These are phyloP conservation scores for Papilio xuthus DNA, from an alignment of 1,140 invertebrate genomes.

Conservation along the genomic window DNA sequence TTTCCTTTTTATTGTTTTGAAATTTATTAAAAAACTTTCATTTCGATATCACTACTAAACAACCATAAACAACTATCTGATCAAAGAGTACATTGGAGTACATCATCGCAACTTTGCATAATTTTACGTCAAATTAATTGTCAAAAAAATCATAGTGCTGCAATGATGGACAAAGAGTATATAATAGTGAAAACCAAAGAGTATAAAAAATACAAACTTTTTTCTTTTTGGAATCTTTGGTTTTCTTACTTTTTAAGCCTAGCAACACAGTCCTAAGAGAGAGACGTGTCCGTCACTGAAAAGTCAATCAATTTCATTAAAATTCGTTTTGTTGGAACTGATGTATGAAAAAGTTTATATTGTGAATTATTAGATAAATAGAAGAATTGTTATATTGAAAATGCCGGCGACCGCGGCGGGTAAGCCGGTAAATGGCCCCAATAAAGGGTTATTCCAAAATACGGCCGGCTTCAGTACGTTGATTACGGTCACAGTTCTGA, in stretches of 20 bases:
- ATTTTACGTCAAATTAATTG: not conserved
- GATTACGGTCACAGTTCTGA: constrained; percentile 94
- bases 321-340: constrained; percentile 72
- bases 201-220: too few relatives aligned
- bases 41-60: constrained; percentile 7
- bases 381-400: constrained; percentile 48
- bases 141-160: not conserved
- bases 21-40: constrained; percentile 25
- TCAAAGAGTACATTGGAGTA: too few relatives aligned
- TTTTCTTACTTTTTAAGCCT: constrained; percentile 44
- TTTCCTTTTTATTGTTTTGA: constrained; percentile 34
- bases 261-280: constrained; percentile 63
- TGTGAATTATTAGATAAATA: constrained; percentile 58
- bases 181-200: constrained; percentile 25
- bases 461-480: constrained; percentile 88
- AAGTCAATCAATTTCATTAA: constrained; percentile 76
- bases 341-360: constrained; percentile 72
- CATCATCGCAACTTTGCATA: not conserved
- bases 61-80: too few relatives aligned
- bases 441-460: constrained; percentile 81
- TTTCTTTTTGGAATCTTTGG: too few relatives aligned
- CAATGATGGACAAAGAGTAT: too few relatives aligned
- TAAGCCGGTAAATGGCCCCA: constrained; percentile 58
- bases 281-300: constrained; percentile 78
- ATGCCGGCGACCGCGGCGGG: constrained; percentile 63